Percentiles rank a stretch among this genome's conserved stretches.
Evolutionary conservation across 2,797 vertebrate genomes (phyloP).

Genomic region (Sebastiscus albofasciatus): DNA sequence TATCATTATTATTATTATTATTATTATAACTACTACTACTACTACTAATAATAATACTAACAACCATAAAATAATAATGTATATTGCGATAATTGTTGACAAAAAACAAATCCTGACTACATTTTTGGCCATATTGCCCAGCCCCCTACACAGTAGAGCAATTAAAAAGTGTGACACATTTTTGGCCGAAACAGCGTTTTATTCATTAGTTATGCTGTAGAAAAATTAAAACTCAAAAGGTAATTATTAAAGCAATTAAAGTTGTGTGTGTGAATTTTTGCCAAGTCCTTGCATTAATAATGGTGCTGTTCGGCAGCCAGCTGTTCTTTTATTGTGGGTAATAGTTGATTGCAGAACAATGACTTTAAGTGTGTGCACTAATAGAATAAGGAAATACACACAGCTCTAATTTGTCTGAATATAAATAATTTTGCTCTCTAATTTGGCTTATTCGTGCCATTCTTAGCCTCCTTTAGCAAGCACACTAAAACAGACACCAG

Average conservation of each 20-base stretch:
- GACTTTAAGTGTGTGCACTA: background rate
- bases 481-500: background rate
- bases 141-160: background rate
- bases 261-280: conserved; percentile 1
- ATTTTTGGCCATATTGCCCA: background rate
- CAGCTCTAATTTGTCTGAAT: background rate
- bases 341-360: background rate
- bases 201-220: background rate
- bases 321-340: conserved; percentile 29
- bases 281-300: conserved; percentile 40
- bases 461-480: background rate
- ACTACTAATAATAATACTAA: too few species aligned
- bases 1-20: too few species aligned
- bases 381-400: background rate
- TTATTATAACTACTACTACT: too few species aligned
- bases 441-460: background rate
- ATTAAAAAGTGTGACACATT: background rate
- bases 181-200: background rate
- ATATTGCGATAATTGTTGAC: background rate
- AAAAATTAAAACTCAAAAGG: conserved; percentile 8
- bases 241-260: conserved; percentile 50
- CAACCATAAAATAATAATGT: too few species aligned
- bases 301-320: conserved; percentile 34
- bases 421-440: background rate
- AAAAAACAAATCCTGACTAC: background rate